Base-by-base conservation (phyloP, 1,140 invertebrate species). In the Hycleus phaleratus region DNA sequence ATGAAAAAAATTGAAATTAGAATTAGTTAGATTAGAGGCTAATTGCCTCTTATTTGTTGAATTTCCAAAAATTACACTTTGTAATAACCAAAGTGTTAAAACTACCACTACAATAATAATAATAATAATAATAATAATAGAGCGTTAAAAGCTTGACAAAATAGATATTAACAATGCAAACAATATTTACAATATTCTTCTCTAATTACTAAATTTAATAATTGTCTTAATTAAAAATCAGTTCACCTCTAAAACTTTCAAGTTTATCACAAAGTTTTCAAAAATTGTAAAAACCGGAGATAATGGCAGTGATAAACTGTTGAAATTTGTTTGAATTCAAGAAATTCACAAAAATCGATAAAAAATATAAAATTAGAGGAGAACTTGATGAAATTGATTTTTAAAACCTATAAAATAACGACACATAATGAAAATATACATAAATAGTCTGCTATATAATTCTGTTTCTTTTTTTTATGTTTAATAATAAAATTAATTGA, bases 231-330 rank as follows among this genome's bases (percentile, higher is more conserved):
- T 59, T 49, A 45, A 49, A 57, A 39, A 56, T 56, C 56, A 62
- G 61, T 62, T 59, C 61, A 48, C 58, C 61, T 62, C 58, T 49
- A 56, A 62, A 25, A 58, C 24, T n/a, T 47, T 18, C 18, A 42
- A 55, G 58, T 60, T 60, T 60, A 60, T 60, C 58, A 60, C 58
- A 62, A 59, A 39, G 32, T 38, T 43, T 52, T 50, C n/a, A 24
- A 50, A 9, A 53, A 8, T 53, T 11, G 26, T 42, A 52, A 51
- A 25, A 56, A 60, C 32, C 49, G 53, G 38, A 11, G 38, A 32
- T 59, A 38, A 32, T 59, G 60, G 60, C 60, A 62, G 60, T 62
- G 60, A 62, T 49, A 62, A 62, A 62, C 60, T 56, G 5, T 10
- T 8, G 12, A 26, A 10, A 32, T 25, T 48, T 48, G 18, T 48